Base-by-base conservation (phyloP, 2,888 invertebrate species). In the Dorcus hopei region DNA sequence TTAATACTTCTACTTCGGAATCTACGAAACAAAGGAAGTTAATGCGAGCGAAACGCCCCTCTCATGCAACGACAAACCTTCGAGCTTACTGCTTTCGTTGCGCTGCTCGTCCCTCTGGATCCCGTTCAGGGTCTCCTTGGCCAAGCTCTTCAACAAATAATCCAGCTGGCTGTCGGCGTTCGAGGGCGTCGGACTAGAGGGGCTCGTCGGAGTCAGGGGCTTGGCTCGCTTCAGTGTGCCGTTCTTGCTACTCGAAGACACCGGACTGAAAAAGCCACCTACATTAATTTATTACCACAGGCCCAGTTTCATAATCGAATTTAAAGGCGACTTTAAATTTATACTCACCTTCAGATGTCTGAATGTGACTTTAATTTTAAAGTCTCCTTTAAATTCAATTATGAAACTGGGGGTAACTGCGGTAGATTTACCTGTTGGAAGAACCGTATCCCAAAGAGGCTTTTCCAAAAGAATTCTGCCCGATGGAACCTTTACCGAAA, bases 131-230 rank as follows among this genome's bases (percentile, higher is more conserved):
- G 85, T 82, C 75, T 88, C 89, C 79, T 89, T 89, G 57, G 87
- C 87, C 69, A 89, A 80, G 70, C 87, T 89, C 77, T 90, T 91
- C 63, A 93, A 83, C 57, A 93, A 81, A 66, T 87, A 87, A 78
- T 93, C 92, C 67, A 93, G 77, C 73, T 83, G 83, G 57, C 70
- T 75, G 74, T 83, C 83, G 7, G 71, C 69, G 45, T 70, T 72
- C 1, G 77, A 74, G 1, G 76, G 72, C 5, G 74, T 72, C 2
- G 77, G 75, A 61, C 73, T 73, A 26, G 62, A 62, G 4, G 66
- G 65, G 9, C 62, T 61, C 1, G 62, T 57, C 7, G 65, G 52
- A 9, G 48, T 9, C 3, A 53, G 48, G n/a, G 70, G 61, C 63
- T 71, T 74, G 60, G 72, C 74, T 57, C 69, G 70, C 49, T 72